Evolutionary conservation across 2,888 invertebrate genomes (phyloP).

Genomic region (Tromatobia lineatoria): DNA sequence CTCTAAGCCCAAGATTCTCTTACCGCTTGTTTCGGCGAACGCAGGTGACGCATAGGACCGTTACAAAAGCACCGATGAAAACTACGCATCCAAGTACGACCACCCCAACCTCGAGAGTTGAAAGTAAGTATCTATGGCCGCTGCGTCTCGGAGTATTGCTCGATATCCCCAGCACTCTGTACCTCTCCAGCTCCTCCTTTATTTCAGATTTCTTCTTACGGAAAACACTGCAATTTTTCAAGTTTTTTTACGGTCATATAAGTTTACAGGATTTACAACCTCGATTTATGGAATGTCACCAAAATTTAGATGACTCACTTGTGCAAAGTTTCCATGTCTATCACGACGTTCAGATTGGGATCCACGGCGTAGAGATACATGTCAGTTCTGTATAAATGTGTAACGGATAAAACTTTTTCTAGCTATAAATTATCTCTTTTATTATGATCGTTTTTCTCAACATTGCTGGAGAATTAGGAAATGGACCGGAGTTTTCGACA

Average conservation of each 20-base stretch:
- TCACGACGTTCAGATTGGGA: conserved; percentile 92
- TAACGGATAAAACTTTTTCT: too few relatives aligned
- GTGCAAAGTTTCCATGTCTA: conserved; percentile 92
- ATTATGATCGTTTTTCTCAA: too few relatives aligned
- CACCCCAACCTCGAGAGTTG: conserved; percentile 92
- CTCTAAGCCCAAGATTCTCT: conserved; percentile 55
- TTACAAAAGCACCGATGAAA: conserved; percentile 92
- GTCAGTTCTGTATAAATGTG: conserved; percentile 88
- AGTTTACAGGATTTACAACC: background rate
- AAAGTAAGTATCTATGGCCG: conserved; percentile 86
- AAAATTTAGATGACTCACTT: conserved; percentile 87
- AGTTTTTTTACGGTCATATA: background rate
- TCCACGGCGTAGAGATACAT: conserved; percentile 95
- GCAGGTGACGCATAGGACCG: conserved; percentile 92
- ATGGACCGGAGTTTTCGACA: background rate
- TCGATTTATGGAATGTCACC: background rate
- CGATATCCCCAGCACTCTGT: conserved; percentile 90
- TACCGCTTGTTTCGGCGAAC: conserved; percentile 89
- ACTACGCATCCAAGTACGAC: conserved; percentile 93
- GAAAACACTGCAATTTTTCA: conserved; percentile 87
- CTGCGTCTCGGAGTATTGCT: conserved; percentile 84
- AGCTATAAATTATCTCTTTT: too few relatives aligned
- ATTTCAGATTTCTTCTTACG: conserved; percentile 88
- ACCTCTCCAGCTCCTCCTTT: conserved; percentile 89
- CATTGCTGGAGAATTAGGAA: too few relatives aligned